A percentile compares a stretch with the other conserved stretches of the same genome.
Evolutionary conservation across 2,888 invertebrate species (phyloP).

Genomic region (Aproaerema taeniolella): DNA sequence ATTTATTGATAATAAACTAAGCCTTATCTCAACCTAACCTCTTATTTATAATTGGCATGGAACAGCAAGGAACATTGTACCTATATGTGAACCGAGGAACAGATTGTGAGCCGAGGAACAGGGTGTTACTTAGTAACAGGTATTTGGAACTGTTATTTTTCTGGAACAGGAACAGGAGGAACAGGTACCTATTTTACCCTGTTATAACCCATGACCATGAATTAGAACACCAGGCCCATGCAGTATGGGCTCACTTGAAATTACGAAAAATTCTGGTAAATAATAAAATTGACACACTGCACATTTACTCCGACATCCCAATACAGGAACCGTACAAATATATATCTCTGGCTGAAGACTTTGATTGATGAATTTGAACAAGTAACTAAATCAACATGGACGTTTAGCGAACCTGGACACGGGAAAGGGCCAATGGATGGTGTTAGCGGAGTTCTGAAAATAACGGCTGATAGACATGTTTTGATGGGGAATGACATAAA

Average conservation of each 20-base stretch:
- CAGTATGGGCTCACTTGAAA: slow-evolving; percentile 24
- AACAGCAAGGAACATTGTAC: no score
- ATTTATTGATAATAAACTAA: no score
- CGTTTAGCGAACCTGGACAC: slow-evolving; percentile 30
- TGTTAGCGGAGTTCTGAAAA: neutral
- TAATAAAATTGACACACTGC: neutral
- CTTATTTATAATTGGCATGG: no score
- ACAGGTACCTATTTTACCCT: no score
- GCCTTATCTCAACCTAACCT: no score
- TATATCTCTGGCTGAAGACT: neutral
- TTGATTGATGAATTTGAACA: slow-evolving; percentile 12
- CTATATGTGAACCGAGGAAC: no score
- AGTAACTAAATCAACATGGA: slow-evolving; percentile 20
- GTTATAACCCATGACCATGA: no score
- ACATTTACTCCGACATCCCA: neutral
- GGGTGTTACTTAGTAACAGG: no score
- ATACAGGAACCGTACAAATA: slow-evolving; percentile 8
- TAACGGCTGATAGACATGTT: slow-evolving; percentile 4
- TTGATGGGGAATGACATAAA: neutral
- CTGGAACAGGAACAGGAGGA: no score
- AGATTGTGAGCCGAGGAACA: no score
- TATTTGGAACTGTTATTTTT: no score
- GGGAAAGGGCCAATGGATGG: slow-evolving; percentile 29
- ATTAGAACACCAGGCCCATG: slow-evolving; percentile 23
- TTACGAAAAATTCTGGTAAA: slow-evolving; percentile 17